These are phyloP conservation scores for Neocrepidodera transversa DNA, from an alignment of 2,888 invertebrate genomes.

Conservation along the genomic window DNA sequence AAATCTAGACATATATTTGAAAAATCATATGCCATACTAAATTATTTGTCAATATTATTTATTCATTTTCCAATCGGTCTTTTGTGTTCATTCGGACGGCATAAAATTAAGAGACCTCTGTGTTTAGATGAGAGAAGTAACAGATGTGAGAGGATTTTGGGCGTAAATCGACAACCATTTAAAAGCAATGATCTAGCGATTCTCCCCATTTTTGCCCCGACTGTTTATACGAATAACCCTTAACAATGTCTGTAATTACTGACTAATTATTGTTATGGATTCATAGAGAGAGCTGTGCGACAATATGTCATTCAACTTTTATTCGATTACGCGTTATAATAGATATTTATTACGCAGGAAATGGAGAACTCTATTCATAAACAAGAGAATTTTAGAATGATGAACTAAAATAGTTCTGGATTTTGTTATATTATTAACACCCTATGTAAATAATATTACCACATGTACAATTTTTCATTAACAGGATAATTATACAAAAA, in stretches of 20 bases:
- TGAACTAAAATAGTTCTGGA: too few species aligned
- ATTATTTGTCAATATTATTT: too few species aligned
- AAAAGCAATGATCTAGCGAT: slow-evolving; percentile 15
- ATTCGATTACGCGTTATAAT: slow-evolving; percentile 30
- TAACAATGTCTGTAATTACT: slow-evolving; percentile 49
- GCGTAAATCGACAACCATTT: slow-evolving; percentile 30
- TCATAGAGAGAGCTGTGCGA: slow-evolving; percentile 48
- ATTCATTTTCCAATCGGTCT: too few species aligned
- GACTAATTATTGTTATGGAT: slow-evolving; percentile 50
- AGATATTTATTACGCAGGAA: slow-evolving; percentile 25
- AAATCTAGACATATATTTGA: too few species aligned
- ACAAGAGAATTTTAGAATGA: too few species aligned
- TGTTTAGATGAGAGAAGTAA: slow-evolving; percentile 38
- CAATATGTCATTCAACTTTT: slow-evolving; percentile 46
- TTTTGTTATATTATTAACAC: too few species aligned
- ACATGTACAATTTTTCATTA: too few species aligned
- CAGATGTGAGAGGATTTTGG: slow-evolving; percentile 43
- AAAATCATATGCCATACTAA: too few species aligned
- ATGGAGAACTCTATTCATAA: too few species aligned
- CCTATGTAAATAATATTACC: too few species aligned
- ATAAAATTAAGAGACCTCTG: slow-evolving; percentile 20
- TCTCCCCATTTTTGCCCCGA: slow-evolving; percentile 27
- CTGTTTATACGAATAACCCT: slow-evolving; percentile 41
- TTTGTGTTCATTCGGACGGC: not conserved
- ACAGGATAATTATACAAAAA: too few species aligned